phyloP scores from a whole-genome alignment of 2,113 vertebrate genomes.

The Lanius collurio region DNA sequence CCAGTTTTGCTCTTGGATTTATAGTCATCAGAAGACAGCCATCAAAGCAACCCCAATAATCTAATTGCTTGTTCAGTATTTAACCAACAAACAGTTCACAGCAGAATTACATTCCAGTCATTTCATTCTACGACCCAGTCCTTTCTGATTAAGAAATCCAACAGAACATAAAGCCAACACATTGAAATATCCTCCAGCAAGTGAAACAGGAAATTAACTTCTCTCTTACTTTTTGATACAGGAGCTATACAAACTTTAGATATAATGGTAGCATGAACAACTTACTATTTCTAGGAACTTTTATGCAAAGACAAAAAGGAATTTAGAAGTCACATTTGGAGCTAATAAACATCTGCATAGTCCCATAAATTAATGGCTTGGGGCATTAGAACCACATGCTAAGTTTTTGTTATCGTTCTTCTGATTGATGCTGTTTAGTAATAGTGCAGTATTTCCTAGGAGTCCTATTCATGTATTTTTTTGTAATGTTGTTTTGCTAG shows the following conservation, averaged over 20 bases:
- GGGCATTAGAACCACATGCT: neutral
- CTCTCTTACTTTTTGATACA: conserved; percentile 8
- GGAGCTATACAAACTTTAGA: conserved; percentile 8
- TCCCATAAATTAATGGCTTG: neutral
- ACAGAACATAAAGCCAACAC: conserved; percentile 35
- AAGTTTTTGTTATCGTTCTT: neutral
- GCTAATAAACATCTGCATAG: conserved; percentile 12
- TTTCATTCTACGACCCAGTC: conserved; percentile 28
- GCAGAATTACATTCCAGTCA: conserved; percentile 54
- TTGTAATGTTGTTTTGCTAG: neutral
- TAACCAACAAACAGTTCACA: conserved; percentile 60
- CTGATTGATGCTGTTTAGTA: conserved; percentile 9
- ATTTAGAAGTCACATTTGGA: neutral
- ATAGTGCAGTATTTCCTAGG: neutral
- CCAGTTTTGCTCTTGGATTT: conserved; percentile 6
- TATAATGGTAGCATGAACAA: neutral
- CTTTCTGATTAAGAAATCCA: conserved; percentile 62
- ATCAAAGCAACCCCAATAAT: neutral
- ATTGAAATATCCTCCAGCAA: conserved; percentile 55
- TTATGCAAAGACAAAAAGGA: neutral
- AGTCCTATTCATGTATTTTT: neutral
- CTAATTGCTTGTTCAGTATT: conserved; percentile 46
- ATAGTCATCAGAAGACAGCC: neutral
- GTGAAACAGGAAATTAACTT: conserved; percentile 72
- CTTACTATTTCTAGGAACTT: neutral